Evolutionary conservation across 2,113 vertebrate species (phyloP), one percentile per base, ranked within the genome.

Genomic region (Mastomys natalensis): DNA sequence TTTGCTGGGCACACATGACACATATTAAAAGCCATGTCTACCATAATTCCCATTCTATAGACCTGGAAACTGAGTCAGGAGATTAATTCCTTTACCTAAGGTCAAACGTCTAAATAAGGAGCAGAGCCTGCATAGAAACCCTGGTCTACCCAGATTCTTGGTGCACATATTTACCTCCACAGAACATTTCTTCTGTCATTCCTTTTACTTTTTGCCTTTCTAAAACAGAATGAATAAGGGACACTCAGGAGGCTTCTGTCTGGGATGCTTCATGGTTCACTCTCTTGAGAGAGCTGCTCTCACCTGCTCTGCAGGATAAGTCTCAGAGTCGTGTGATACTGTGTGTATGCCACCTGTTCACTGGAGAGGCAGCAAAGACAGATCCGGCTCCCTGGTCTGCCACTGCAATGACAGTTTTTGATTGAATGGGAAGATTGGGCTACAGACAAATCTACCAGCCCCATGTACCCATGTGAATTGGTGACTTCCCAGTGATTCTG

Each of bases 341-440:
- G 45, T 31, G 24, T 70, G 43, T n/a, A 51, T 48, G 40, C 19
- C 40, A 15, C 55, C 68, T 24, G 62, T 26, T 43, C 53, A 90
- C 94, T 95, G 90, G 93, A 85, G 89, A 92, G 81, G 86, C 93
- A 89, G 70, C 93, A 95, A 97, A 97, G 89, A 89, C 96, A 95
- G 85, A 70, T 73, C 84, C 76, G 53, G 95, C 92, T 60, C 84
- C 68, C 64, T 78, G 74, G 45, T 91, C 95, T 97, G 93, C 60
- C 21, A 9, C 43, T 40, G 74, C 72, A 94, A 94, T 88, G 22
- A 66, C 64, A 19, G 6, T 37, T 66, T 82, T 12, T 37, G 40
- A 16, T 68, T 29, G 4, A n/a, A 68, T 1, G 0, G 4, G 12
- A 19, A 16, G 21, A 37, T 43, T 10, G 3, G 1, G 48, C 7